A percentile compares a stretch with the other conserved stretches of the same genome.
These are phyloP conservation scores for Dorcus parallelipipedus DNA, from an alignment of 2,888 invertebrate genomes.

Conservation along the genomic window DNA sequence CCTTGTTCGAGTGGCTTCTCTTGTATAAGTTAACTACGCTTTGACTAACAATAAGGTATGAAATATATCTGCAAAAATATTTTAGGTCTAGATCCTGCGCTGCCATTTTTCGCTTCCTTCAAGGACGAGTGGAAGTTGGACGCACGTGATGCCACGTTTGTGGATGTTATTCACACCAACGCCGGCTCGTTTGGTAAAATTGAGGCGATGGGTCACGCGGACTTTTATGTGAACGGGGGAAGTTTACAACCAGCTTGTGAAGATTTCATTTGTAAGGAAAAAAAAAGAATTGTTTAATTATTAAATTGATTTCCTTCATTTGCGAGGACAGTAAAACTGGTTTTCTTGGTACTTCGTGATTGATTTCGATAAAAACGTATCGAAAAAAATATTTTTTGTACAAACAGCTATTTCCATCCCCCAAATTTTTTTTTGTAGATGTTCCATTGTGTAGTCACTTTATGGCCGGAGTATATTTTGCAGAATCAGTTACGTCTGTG, in stretches of 20 bases:
- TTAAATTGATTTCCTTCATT: not conserved
- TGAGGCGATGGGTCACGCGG: slow-evolving; percentile 57
- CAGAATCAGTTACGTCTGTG: slow-evolving; percentile 58
- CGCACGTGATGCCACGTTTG: slow-evolving; percentile 76
- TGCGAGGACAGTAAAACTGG: not conserved
- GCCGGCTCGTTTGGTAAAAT: slow-evolving; percentile 60
- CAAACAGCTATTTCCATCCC: too few species aligned
- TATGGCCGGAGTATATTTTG: slow-evolving; percentile 59
- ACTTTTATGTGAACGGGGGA: slow-evolving; percentile 65
- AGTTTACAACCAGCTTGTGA: slow-evolving; percentile 69
- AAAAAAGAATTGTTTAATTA: too few species aligned
- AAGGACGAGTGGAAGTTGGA: slow-evolving; percentile 61
- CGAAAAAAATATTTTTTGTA: not conserved
- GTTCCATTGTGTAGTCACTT: slow-evolving; percentile 62
- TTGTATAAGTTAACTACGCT: too few species aligned
- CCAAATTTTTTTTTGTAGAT: slow-evolving; percentile 37
- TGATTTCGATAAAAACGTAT: not conserved
- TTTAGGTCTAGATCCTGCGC: slow-evolving; percentile 61
- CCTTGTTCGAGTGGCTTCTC: too few species aligned
- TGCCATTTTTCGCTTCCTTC: slow-evolving; percentile 57
- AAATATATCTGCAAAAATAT: not conserved
- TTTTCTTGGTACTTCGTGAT: not conserved
- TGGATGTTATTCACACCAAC: slow-evolving; percentile 85
- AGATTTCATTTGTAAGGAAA: slow-evolving; percentile 60
- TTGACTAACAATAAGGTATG: too few species aligned